Percentiles rank a stretch among this genome's conserved stretches.
phyloP scores from a whole-genome alignment of 2,797 vertebrate species.

The Anguilla megastoma region DNA sequence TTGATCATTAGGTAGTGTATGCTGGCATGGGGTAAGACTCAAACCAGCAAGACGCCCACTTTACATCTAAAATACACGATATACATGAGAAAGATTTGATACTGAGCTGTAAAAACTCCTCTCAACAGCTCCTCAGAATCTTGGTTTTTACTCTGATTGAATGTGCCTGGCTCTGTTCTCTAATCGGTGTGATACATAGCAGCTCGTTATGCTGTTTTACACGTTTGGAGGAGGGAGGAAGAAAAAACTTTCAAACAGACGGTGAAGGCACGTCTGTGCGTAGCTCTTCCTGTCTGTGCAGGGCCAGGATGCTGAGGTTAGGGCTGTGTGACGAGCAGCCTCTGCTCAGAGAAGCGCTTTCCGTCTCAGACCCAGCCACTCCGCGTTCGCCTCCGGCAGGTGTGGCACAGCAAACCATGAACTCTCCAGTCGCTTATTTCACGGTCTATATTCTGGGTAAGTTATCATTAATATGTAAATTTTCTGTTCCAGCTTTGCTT shows the following conservation, averaged over 20 bases:
- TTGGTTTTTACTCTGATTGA: background rate
- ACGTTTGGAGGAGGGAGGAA: background rate
- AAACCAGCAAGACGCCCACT: background rate
- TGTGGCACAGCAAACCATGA: background rate
- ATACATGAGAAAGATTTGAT: background rate
- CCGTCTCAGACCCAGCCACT: background rate
- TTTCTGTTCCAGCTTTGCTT: no score
- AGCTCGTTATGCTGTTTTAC: background rate
- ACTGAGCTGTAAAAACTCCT: background rate
- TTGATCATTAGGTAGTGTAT: background rate
- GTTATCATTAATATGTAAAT: background rate
- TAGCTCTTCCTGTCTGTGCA: background rate
- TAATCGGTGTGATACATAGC: background rate
- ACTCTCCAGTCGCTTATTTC: background rate
- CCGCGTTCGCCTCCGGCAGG: background rate
- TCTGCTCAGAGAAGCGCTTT: background rate
- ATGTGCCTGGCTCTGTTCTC: background rate
- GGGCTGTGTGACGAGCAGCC: background rate
- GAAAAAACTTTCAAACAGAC: constrained; percentile 1
- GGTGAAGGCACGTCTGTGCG: background rate
- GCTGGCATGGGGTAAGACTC: background rate
- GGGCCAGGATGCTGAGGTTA: constrained; percentile 7
- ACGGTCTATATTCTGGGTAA: background rate
- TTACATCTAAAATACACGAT: background rate
- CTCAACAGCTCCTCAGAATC: background rate